phyloP scores from a whole-genome alignment of 2,113 vertebrate genomes.

The Gallinago paraguaiae region DNA sequence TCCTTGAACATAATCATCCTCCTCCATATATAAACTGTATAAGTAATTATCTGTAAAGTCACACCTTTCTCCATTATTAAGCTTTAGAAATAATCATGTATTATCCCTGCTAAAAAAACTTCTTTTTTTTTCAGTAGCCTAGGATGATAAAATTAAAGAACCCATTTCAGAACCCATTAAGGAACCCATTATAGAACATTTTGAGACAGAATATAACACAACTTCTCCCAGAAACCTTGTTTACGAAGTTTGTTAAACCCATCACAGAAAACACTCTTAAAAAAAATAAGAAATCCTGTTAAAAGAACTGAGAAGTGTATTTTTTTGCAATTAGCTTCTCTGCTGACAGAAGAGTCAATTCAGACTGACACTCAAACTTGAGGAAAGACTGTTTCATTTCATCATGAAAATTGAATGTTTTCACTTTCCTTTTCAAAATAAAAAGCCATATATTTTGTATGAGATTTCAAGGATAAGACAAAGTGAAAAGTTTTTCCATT shows the following conservation, averaged over 20 bases:
- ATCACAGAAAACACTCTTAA: background rate
- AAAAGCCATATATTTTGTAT: background rate
- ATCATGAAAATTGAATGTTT: background rate
- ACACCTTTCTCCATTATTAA: background rate
- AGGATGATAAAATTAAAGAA: background rate
- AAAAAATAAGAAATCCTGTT: background rate
- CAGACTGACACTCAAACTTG: background rate
- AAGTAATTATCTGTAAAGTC: constrained; percentile 1
- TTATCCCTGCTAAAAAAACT: background rate
- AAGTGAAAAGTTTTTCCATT: background rate
- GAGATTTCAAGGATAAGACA: background rate
- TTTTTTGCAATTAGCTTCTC: background rate
- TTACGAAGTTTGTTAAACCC: background rate
- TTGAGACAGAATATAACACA: background rate
- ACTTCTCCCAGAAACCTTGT: background rate
- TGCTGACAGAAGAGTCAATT: background rate
- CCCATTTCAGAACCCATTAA: background rate
- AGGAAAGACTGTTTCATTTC: background rate
- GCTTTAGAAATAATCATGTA: background rate
- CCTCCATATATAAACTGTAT: background rate
- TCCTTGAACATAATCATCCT: background rate
- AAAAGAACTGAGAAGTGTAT: background rate
- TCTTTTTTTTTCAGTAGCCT: background rate
- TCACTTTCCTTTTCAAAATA: background rate
- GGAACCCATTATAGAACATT: background rate